Percentiles rank a stretch among this genome's conserved stretches.
phyloP scores from a whole-genome alignment of 2,113 vertebrate species.

The Pelecanoides urinatrix region DNA sequence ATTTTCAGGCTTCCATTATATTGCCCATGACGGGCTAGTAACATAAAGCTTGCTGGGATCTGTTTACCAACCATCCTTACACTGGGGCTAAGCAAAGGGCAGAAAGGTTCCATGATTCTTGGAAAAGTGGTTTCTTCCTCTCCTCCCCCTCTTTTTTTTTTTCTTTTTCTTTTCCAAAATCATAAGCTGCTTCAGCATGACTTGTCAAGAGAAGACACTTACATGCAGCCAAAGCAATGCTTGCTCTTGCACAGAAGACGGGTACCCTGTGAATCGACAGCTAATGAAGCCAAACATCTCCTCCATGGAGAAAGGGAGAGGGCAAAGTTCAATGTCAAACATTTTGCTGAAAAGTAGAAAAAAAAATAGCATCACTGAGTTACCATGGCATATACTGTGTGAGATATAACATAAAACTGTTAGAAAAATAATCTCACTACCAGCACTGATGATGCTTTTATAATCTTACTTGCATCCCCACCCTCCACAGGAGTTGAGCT shows the following conservation, averaged over 20 bases:
- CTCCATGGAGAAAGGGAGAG: conserved; percentile 98
- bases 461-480: neutral
- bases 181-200: neutral
- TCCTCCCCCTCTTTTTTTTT: neutral
- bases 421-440: neutral
- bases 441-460: neutral
- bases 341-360: conserved; percentile 87
- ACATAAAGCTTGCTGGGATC: neutral
- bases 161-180: neutral
- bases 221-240: conserved; percentile 98
- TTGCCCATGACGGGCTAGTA: neutral
- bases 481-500: rapidly evolving
- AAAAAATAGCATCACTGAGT: neutral
- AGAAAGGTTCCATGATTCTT: neutral
- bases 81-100: neutral
- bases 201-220: conserved; percentile 54
- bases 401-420: neutral
- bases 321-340: conserved; percentile 98
- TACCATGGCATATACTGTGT: neutral
- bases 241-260: conserved; percentile 96
- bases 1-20: neutral
- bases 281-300: conserved; percentile 99
- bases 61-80: neutral
- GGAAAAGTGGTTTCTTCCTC: neutral
- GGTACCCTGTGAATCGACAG: conserved; percentile 96